Percentiles rank a stretch among this genome's conserved stretches.
Evolutionary conservation across 2,113 vertebrate genomes (phyloP).

Genomic region (Gallinago jamesoni): DNA sequence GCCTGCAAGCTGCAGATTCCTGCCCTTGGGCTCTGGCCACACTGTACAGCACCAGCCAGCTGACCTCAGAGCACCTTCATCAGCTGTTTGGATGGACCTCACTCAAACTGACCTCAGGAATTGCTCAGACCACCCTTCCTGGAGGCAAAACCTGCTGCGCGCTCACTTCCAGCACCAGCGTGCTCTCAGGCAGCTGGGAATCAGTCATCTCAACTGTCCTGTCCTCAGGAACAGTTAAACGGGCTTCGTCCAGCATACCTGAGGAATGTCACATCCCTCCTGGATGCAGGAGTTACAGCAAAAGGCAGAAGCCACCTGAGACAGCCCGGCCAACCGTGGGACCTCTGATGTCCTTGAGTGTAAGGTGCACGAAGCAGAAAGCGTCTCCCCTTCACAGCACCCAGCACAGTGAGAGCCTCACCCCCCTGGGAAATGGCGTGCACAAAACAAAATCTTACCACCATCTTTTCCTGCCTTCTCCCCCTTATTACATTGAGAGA

Average conservation of each 20-base stretch:
- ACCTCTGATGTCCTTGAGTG: neutral
- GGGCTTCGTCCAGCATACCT: neutral
- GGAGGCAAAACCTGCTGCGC: neutral
- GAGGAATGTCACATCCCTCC: neutral
- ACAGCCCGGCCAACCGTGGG: accelerated
- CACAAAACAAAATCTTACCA: neutral
- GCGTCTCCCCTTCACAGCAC: neutral
- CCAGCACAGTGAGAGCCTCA: neutral
- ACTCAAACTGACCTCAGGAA: accelerated
- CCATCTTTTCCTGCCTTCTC: neutral
- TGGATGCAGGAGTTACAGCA: neutral
- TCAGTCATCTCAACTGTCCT: accelerated
- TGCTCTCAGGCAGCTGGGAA: neutral
- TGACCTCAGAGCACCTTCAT: neutral
- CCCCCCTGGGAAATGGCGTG: accelerated
- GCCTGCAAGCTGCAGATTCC: neutral
- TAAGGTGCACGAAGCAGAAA: neutral
- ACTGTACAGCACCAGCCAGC: neutral
- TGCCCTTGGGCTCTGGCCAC: neutral
- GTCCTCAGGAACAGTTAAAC: neutral
- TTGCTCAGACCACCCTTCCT: neutral
- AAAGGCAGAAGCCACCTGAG: neutral
- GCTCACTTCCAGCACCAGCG: accelerated
- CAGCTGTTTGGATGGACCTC: neutral
- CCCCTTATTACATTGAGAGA: neutral